phyloP scores from a whole-genome alignment of 2,113 vertebrate species.

The Chaenogobius annularis region DNA sequence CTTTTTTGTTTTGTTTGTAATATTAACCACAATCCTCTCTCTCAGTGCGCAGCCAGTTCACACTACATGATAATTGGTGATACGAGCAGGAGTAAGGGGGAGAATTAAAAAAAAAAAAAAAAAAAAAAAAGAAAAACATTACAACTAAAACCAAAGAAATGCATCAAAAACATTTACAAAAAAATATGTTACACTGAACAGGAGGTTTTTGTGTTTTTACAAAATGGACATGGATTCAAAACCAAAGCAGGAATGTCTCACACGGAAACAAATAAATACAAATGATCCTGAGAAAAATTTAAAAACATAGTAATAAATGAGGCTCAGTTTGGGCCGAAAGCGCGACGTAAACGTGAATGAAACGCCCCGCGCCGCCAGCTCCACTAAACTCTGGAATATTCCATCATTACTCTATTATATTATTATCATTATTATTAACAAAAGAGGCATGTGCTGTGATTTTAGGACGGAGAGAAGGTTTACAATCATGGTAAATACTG shows the following conservation, averaged over 20 bases:
- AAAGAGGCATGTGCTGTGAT: too few species aligned
- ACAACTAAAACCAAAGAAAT: not conserved
- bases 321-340: constrained; percentile 28
- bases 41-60: constrained; percentile 8
- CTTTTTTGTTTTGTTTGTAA: not conserved
- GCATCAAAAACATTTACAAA: constrained; percentile 15
- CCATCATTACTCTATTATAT: too few species aligned
- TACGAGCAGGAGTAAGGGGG: too few species aligned
- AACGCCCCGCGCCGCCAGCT: not conserved
- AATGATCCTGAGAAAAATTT: constrained; percentile 23
- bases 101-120: too few species aligned
- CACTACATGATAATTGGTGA: too few species aligned
- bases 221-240: constrained; percentile 19
- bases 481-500: too few species aligned
- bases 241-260: too few species aligned
- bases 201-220: not conserved
- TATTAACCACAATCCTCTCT: not conserved
- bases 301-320: constrained; percentile 22
- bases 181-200: not conserved
- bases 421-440: too few species aligned
- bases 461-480: too few species aligned
- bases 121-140: not conserved
- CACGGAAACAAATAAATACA: constrained; percentile 33
- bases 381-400: not conserved
- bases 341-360: not conserved